Evolutionary conservation across 2,113 vertebrate species (phyloP), one percentile per base, ranked within the genome.

Genomic region (Lepus europaeus): DNA sequence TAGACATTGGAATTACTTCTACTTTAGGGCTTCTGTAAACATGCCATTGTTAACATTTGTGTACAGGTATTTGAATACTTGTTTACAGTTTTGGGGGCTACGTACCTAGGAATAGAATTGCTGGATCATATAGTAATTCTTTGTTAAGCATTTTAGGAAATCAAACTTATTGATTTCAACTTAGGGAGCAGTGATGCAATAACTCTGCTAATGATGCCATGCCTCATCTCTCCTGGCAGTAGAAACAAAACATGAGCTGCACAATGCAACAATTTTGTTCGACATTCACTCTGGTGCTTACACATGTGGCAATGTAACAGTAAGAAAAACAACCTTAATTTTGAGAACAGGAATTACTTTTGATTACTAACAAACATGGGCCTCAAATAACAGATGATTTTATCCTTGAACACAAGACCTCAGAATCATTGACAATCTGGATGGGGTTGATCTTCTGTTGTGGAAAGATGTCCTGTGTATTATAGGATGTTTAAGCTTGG

Each of bases 161-260:
- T 12, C 23, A 83, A 10, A 6, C 10, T 33, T 85, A 56, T 90
- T 78, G n/a, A n/a, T 85, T 95, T 95, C 33, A 93, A 92, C n/a
- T 93, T 68, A 82, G 29, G 53, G 10, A 68, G 17, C 19, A 61
- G 76, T 87, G 68, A 23, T 73, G 68, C 8, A 76, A 56, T 89
- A 92, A 87, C 56, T 61, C 91, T 91, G 20, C 66, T 93, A 95
- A 92, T 51, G 81, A 87, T 89, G 51, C 20, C 51, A 93, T 92
- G n/a, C 53, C 29, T 83, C 33, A 93, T 90, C 27, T 74, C 68
- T 73, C 16, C 49, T 97, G 39, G 16, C 64, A 73, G 33, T 77
- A 23, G 51, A 86, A 94, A 89, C 85, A 53, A 74, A 90, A 22
- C 74, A 36, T 56, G 33, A 85, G 66, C 76, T 77, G 61, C 5